A percentile compares a stretch with the other conserved stretches of the same genome.
Evolutionary conservation across 2,113 vertebrate genomes (phyloP).

Genomic region (Neomonachus schauinslandi): DNA sequence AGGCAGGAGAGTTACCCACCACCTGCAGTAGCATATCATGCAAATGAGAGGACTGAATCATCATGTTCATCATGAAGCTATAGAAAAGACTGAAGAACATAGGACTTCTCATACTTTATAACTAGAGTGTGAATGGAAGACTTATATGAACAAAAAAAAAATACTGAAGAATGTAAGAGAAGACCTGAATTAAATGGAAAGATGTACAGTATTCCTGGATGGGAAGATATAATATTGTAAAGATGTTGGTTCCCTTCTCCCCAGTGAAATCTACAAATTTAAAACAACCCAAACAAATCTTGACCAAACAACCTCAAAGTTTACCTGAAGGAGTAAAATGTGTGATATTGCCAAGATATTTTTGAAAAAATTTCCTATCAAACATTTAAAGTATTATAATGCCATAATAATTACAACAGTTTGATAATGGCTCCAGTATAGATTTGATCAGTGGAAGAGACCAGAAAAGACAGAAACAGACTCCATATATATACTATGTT

Average conservation of each 20-base stretch:
- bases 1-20: not conserved
- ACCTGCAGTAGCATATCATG: not conserved
- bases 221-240: not conserved
- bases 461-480: not conserved
- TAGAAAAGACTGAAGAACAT: not conserved
- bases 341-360: not conserved
- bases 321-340: not conserved
- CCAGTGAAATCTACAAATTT: not conserved
- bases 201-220: not conserved
- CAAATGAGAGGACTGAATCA: not conserved
- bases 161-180: not conserved
- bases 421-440: not conserved
- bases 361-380: not conserved
- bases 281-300: not conserved
- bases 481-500: not conserved
- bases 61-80: not conserved
- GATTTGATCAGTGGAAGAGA: not conserved
- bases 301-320: slow-evolving; percentile 17
- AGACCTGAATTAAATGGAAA: not conserved
- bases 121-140: not conserved
- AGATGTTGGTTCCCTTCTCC: not conserved
- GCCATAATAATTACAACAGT: not conserved
- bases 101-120: not conserved
- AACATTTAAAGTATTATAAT: slow-evolving; percentile 28
- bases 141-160: not conserved